These are phyloP conservation scores for Entomobrya proxima DNA, from an alignment of 2,888 invertebrate species.

Conservation along the genomic window DNA sequence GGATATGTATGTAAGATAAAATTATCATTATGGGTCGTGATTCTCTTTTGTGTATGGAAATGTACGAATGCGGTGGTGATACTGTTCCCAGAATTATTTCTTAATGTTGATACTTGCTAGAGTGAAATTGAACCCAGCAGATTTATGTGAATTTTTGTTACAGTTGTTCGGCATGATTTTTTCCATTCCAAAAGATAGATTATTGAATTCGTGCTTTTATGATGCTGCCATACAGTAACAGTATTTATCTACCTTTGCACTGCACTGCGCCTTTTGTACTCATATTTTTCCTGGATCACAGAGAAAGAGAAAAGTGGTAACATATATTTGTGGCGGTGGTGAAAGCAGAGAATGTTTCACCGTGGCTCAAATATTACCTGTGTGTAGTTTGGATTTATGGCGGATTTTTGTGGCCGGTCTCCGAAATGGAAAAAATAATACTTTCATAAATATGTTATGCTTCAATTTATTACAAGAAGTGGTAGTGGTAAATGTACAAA, in stretches of 20 bases:
- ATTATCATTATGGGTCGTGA: neutral
- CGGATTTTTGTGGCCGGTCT: conserved; percentile 43
- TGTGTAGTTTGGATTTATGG: conserved; percentile 47
- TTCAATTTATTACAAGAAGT: conserved; percentile 49
- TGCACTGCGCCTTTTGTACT: neutral
- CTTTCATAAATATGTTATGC: conserved; percentile 64
- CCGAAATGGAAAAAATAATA: conserved; percentile 58
- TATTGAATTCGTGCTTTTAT: neutral
- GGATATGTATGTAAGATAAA: neutral
- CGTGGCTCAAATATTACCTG: neutral
- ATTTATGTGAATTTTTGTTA: conserved; percentile 53
- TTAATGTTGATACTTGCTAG: neutral
- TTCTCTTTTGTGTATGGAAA: neutral
- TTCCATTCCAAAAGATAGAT: conserved; percentile 12
- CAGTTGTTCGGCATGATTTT: conserved; percentile 18
- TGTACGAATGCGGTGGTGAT: neutral
- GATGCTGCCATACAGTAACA: neutral
- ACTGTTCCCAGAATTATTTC: neutral
- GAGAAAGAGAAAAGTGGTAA: neutral
- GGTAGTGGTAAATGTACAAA: neutral
- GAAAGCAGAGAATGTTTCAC: neutral
- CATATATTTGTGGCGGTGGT: neutral
- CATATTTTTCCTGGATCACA: neutral
- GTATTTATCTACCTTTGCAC: conserved; percentile 10
- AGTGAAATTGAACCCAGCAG: conserved; percentile 51